Percentiles rank a stretch among this genome's conserved stretches.
phyloP scores from a whole-genome alignment of 1,140 invertebrate species.

The Colletes latitarsis region DNA sequence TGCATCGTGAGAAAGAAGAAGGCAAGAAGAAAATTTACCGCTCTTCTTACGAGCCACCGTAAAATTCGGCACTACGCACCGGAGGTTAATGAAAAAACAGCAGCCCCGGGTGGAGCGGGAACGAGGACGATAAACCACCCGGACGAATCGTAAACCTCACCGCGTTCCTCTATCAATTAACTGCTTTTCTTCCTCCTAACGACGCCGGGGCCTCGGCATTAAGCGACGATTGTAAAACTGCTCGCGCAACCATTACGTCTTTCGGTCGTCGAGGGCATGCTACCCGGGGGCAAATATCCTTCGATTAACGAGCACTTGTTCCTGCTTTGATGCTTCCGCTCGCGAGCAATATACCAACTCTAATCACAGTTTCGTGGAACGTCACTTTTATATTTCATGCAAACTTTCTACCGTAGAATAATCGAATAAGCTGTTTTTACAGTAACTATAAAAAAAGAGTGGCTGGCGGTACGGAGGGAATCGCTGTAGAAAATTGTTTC shows the following conservation, averaged over 20 bases:
- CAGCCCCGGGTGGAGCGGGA: not conserved
- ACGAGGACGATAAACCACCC: conserved; percentile 24
- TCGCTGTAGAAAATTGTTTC: not conserved
- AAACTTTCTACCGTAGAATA: no score
- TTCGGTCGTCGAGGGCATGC: not conserved
- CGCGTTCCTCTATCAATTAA: conserved; percentile 49
- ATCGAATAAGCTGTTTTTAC: no score
- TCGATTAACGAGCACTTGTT: not conserved
- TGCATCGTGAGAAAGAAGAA: no score
- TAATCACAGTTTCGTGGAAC: no score
- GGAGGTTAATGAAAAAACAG: conserved; percentile 54
- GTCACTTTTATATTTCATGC: no score
- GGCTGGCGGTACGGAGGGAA: no score
- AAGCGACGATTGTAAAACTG: conserved; percentile 35
- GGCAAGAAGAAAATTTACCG: conserved; percentile 51
- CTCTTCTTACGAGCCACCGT: conserved; percentile 44
- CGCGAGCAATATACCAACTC: no score
- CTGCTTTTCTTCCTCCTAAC: conserved; percentile 4
- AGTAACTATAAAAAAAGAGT: no score
- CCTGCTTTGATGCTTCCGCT: no score
- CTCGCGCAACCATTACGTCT: not conserved
- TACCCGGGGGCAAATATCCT: not conserved
- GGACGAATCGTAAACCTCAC: conserved; percentile 28
- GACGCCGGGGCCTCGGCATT: not conserved
- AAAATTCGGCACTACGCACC: conserved; percentile 52